phyloP scores from a whole-genome alignment of 1,140 invertebrate species.

The Conopomorpha cramerella region DNA sequence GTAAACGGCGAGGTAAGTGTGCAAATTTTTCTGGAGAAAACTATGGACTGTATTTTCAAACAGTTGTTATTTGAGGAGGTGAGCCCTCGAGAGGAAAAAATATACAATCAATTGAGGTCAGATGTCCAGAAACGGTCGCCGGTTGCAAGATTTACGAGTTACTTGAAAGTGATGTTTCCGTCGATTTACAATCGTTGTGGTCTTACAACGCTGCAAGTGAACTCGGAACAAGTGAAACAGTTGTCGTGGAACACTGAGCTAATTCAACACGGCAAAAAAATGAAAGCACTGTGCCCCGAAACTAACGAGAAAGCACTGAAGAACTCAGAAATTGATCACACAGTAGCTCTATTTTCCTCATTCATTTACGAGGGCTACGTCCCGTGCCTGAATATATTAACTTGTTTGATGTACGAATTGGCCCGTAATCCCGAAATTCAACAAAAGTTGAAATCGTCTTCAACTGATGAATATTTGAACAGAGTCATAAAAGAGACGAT shows the following conservation, averaged over 20 bases:
- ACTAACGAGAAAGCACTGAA: slow-evolving; percentile 11
- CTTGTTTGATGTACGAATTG: slow-evolving; percentile 30
- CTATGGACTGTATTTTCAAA: slow-evolving; percentile 45
- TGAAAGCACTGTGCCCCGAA: slow-evolving; percentile 10
- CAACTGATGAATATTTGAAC: slow-evolving; percentile 24
- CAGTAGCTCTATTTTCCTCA: slow-evolving; percentile 19
- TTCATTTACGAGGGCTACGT: slow-evolving; percentile 43
- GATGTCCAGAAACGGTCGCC: slow-evolving; percentile 18
- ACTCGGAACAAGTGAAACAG: slow-evolving; percentile 13
- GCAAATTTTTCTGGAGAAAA: slow-evolving; percentile 41
- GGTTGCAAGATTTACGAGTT: slow-evolving; percentile 34
- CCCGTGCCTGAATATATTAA: slow-evolving; percentile 32
- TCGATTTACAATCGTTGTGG: slow-evolving; percentile 32
- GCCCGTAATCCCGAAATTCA: slow-evolving; percentile 25
- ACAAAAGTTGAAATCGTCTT: slow-evolving; percentile 21
- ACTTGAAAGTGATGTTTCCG: slow-evolving; percentile 42
- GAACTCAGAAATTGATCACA: slow-evolving; percentile 19
- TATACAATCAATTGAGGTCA: slow-evolving; percentile 12
- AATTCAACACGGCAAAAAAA: slow-evolving; percentile 20
- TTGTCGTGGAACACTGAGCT: slow-evolving; percentile 23
- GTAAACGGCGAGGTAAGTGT: slow-evolving; percentile 49
- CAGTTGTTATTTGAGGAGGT: slow-evolving; percentile 36
- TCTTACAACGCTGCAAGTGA: slow-evolving; percentile 15
- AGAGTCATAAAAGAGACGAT: slow-evolving; percentile 57
- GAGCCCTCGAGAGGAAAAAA: too few relatives aligned